A percentile compares a stretch with the other conserved stretches of the same genome.
Conservation (phyloP, 1,140 invertebrate species). For the Drosophila sucinea region DNA sequence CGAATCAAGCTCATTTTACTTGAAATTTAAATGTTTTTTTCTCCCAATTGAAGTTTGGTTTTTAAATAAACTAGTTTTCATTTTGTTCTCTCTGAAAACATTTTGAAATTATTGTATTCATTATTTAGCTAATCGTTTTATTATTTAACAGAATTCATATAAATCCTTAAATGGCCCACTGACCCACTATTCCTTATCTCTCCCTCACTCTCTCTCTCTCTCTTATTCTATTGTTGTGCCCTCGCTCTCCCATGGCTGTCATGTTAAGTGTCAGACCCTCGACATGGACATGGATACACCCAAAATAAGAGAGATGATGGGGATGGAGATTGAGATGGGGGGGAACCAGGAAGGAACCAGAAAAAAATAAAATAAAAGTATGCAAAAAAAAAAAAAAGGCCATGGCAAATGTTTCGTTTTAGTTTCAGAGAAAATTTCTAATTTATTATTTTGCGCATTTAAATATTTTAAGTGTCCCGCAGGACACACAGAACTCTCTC, state of each 20-base stretch:
- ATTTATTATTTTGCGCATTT: constrained; percentile 82
- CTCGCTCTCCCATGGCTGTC: constrained; percentile 37
- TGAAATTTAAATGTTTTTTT: not conserved
- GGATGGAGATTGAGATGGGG: not conserved
- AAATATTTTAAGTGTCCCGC: constrained; percentile 79
- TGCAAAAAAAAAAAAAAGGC: constrained; percentile 17
- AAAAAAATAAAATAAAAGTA: not conserved
- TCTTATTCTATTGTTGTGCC: not conserved
- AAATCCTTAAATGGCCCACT: constrained; percentile 37
- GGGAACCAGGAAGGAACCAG: not conserved
- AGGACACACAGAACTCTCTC: constrained; percentile 49
- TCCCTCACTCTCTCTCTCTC: not conserved
- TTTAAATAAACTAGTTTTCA: too few species aligned
- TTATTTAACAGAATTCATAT: constrained; percentile 50
- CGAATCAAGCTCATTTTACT: too few species aligned
- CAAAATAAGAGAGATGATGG: not conserved
- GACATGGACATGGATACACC: constrained; percentile 39
- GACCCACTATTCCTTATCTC: not conserved
- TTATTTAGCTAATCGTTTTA: constrained; percentile 40
- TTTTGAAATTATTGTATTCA: constrained; percentile 8
- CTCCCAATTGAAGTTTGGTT: not conserved
- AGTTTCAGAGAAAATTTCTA: constrained; percentile 67
- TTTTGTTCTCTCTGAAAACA: not conserved
- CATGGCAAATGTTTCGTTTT: constrained; percentile 48
- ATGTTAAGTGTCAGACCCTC: constrained; percentile 55